Percentiles rank a stretch among this genome's conserved stretches.
Conservation (phyloP, 2,797 vertebrate species). For the Monodelphis domestica region DNA sequence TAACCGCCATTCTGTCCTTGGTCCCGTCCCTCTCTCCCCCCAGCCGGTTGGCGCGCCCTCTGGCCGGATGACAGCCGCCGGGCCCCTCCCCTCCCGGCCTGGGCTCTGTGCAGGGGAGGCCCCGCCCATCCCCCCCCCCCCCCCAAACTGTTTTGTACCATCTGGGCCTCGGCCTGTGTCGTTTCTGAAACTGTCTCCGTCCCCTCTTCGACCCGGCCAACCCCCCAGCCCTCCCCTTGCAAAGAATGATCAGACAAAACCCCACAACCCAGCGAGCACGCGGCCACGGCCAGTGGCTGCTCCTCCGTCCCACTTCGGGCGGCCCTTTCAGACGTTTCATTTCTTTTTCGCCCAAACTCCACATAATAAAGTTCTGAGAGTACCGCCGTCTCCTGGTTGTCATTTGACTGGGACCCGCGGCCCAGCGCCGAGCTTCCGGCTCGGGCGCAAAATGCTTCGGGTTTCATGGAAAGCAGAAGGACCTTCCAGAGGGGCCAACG, state of each 20-base stretch:
- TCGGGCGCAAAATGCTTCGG: neutral
- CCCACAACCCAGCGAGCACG: conserved; percentile 23
- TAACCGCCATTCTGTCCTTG: conserved; percentile 56
- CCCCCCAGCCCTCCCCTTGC: conserved; percentile 60
- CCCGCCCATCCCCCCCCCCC: too few species aligned
- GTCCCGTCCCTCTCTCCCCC: conserved; percentile 33
- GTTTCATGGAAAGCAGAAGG: too few species aligned
- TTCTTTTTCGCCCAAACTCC: conserved; percentile 89
- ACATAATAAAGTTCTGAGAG: conserved; percentile 92
- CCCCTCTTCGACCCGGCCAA: conserved; percentile 78
- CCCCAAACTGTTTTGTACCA: too few species aligned
- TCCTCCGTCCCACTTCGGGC: conserved; percentile 61
- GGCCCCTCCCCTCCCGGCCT: neutral
- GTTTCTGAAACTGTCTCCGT: conserved; percentile 66
- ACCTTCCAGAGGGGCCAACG: neutral
- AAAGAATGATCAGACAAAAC: conserved; percentile 43
- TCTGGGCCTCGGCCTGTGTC: conserved; percentile 39
- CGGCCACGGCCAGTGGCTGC: conserved; percentile 33
- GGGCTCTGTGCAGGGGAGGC: conserved; percentile 52
- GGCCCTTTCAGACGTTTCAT: conserved; percentile 82
- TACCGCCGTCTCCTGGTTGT: conserved; percentile 74
- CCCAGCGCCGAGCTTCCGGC: too few species aligned
- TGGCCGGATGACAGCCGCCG: conserved; percentile 58
- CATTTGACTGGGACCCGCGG: conserved; percentile 11
- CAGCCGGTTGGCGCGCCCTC: conserved; percentile 1